A percentile compares a stretch with the other conserved stretches of the same genome.
These are phyloP conservation scores for Euplexia lucipara DNA, from an alignment of 2,888 invertebrate species.

Conservation along the genomic window DNA sequence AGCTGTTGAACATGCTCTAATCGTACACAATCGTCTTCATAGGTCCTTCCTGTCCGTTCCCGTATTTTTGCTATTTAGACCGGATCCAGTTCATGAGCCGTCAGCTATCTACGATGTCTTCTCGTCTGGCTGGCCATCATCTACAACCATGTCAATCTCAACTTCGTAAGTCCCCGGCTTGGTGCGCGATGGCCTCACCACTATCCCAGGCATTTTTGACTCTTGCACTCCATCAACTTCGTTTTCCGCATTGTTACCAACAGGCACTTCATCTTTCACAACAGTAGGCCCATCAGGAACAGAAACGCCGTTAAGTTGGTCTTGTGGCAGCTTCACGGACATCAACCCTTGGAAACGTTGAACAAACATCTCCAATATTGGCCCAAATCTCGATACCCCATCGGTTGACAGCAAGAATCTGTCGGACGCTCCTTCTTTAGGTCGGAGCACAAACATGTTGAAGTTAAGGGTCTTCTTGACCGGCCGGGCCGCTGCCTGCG, in stretches of 20 bases:
- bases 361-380: conserved; percentile 92
- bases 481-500: conserved; percentile 77
- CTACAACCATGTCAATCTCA: conserved; percentile 84
- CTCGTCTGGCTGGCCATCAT: conserved; percentile 84
- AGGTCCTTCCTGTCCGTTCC: too few relatives aligned
- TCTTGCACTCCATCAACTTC: conserved; percentile 87
- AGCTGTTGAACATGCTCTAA: conserved; percentile 18
- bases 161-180: conserved; percentile 86
- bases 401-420: conserved; percentile 81
- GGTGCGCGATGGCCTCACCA: conserved; percentile 80
- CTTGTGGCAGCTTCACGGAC: conserved; percentile 92
- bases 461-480: conserved; percentile 86
- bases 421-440: conserved; percentile 77
- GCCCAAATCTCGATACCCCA: conserved; percentile 92
- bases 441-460: conserved; percentile 86
- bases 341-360: conserved; percentile 93
- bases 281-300: conserved; percentile 58
- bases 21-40: conserved; percentile 25
- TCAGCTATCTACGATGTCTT: conserved; percentile 56
- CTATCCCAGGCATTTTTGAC: conserved; percentile 83
- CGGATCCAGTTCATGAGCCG: background rate
- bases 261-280: conserved; percentile 60
- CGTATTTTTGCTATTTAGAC: conserved; percentile 19
- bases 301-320: conserved; percentile 83
- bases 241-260: conserved; percentile 83